These are phyloP conservation scores for Grapholita molesta DNA, from an alignment of 1,140 invertebrate genomes.

Conservation along the genomic window DNA sequence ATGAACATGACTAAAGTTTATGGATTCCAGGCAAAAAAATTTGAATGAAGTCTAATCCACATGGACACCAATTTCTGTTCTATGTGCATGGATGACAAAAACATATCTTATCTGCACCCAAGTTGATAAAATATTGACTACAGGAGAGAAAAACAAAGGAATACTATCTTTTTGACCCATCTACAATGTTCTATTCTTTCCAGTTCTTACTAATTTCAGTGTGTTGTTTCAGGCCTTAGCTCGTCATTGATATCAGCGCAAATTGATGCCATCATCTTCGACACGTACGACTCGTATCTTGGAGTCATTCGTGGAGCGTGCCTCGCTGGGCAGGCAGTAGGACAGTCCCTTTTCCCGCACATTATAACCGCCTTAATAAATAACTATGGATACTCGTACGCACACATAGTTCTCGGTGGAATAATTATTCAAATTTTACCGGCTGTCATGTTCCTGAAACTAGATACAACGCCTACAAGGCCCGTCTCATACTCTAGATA, in stretches of 20 bases:
- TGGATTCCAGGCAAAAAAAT: too few species aligned
- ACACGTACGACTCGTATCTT: constrained; percentile 63
- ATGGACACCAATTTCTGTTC: too few species aligned
- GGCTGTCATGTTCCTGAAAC: constrained; percentile 57
- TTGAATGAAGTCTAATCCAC: too few species aligned
- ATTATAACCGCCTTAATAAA: constrained; percentile 62
- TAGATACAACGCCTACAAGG: constrained; percentile 44
- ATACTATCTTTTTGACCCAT: too few species aligned
- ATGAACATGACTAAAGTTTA: too few species aligned
- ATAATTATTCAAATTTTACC: constrained; percentile 69
- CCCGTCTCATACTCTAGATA: constrained; percentile 54
- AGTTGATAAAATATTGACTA: too few species aligned
- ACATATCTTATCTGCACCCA: too few species aligned
- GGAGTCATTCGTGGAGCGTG: constrained; percentile 54
- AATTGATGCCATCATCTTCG: constrained; percentile 68
- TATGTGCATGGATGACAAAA: too few species aligned
- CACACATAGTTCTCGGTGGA: constrained; percentile 57
- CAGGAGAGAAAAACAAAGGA: background rate
- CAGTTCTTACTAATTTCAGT: background rate
- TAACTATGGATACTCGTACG: constrained; percentile 55
- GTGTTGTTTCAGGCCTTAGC: constrained; percentile 59
- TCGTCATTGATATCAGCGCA: constrained; percentile 69
- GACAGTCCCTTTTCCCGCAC: constrained; percentile 65
- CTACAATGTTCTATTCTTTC: too few species aligned
- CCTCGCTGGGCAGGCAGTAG: constrained; percentile 64